Evolutionary conservation across 2,113 vertebrate species (phyloP).

Genomic region (Eclectus roratus): DNA sequence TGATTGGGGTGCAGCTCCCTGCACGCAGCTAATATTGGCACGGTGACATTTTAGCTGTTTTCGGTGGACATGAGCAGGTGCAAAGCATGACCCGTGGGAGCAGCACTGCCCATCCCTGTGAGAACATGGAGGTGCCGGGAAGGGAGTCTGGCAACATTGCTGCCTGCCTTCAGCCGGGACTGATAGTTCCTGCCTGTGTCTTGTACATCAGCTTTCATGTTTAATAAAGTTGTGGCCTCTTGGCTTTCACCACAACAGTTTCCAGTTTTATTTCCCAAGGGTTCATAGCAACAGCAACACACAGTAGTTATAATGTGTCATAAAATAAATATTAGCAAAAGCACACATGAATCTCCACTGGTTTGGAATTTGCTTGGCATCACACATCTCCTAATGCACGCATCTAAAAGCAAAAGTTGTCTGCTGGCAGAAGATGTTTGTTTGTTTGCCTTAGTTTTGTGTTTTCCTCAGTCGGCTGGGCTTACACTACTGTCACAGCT

Average conservation of each 20-base stretch:
- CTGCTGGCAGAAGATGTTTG: not conserved
- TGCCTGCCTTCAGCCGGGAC: accelerated
- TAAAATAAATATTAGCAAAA: slow-evolving; percentile 69
- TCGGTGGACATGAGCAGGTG: slow-evolving; percentile 12
- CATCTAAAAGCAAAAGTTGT: not conserved
- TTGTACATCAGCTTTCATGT: not conserved
- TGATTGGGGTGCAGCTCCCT: not conserved
- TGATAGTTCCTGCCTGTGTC: not conserved
- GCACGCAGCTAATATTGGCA: not conserved
- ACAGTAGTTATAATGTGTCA: slow-evolving; percentile 52
- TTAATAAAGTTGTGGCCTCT: slow-evolving; percentile 67
- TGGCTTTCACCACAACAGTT: slow-evolving; percentile 43
- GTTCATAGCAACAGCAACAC: slow-evolving; percentile 33
- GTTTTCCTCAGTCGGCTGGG: not conserved
- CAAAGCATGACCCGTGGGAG: not conserved
- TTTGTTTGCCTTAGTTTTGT: not conserved
- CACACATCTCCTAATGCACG: accelerated
- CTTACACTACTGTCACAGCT: slow-evolving; percentile 26
- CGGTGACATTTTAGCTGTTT: not conserved
- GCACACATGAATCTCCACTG: not conserved
- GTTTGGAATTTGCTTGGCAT: slow-evolving; percentile 27
- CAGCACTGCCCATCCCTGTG: not conserved
- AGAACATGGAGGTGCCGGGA: not conserved
- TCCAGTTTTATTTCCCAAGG: slow-evolving; percentile 67
- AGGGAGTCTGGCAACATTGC: not conserved